Evolutionary conservation across 64 coral and sea anemone genomes (phyloP).

Genomic region (Dendronephthya gigantea): DNA sequence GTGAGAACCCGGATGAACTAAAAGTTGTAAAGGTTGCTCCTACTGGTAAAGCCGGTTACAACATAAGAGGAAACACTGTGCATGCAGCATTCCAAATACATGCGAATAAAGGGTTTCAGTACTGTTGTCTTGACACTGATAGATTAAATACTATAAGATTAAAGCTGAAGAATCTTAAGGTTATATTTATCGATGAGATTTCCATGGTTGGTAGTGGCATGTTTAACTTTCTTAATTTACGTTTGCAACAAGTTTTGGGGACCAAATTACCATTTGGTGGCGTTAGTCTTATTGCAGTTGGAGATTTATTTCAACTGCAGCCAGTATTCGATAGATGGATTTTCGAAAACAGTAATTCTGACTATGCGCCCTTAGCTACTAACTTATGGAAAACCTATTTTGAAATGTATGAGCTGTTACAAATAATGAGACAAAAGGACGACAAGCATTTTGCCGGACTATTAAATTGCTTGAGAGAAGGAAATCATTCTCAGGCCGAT

Average conservation of each 20-base stretch:
- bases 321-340: conserved; percentile 53
- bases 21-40: not conserved
- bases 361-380: conserved; percentile 13
- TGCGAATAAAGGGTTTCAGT: conserved; percentile 42
- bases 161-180: conserved; percentile 22
- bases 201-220: conserved; percentile 53
- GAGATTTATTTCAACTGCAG: conserved; percentile 48
- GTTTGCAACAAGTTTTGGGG: conserved; percentile 49
- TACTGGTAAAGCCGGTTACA: not conserved
- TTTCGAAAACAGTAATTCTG: not conserved
- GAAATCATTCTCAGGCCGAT: conserved; percentile 42
- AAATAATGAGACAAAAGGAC: conserved; percentile 52
- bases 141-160: conserved; percentile 34
- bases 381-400: too few relatives aligned
- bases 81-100: conserved; percentile 43
- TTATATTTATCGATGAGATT: conserved; percentile 48
- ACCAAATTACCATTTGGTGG: conserved; percentile 43
- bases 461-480: conserved; percentile 42
- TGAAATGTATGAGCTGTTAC: conserved; percentile 6
- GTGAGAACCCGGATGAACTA: not conserved
- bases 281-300: conserved; percentile 36
- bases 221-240: conserved; percentile 50
- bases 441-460: conserved; percentile 35
- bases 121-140: conserved; percentile 36
- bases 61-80: conserved; percentile 38